These are phyloP conservation scores for Lamellibrachia columna DNA, from an alignment of 2,888 invertebrate species.

Conservation along the genomic window DNA sequence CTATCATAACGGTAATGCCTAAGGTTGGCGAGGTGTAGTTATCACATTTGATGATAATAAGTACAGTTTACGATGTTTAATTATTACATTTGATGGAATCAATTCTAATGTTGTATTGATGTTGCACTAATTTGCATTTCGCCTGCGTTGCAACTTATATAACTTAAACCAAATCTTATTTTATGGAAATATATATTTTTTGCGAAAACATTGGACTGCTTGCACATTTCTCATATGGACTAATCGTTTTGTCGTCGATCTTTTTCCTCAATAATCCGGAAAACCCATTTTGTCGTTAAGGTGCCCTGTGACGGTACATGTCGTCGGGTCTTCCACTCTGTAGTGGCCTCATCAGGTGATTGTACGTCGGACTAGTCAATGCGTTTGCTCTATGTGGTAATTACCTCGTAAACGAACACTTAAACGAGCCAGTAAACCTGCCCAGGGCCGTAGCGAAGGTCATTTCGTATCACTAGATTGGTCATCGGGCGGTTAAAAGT, in stretches of 20 bases:
- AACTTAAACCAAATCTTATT: too few species aligned
- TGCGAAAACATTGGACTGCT: background rate
- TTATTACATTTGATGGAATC: background rate
- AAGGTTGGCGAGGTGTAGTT: background rate
- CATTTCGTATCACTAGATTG: background rate
- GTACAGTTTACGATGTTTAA: too few species aligned
- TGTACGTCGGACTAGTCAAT: background rate
- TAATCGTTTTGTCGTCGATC: background rate
- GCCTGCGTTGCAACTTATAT: too few species aligned
- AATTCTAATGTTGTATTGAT: too few species aligned
- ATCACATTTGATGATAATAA: background rate
- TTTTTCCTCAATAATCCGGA: background rate
- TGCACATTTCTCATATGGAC: background rate
- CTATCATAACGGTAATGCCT: background rate
- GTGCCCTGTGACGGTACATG: background rate
- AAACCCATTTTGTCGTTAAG: background rate
- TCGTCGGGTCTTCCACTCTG: background rate
- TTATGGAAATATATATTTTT: too few species aligned
- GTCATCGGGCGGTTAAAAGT: background rate
- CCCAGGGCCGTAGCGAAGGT: background rate
- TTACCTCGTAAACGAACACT: slow-evolving; percentile 9
- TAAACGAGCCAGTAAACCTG: background rate
- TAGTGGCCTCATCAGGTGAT: background rate
- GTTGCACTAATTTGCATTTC: too few species aligned
- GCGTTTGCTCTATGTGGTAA: slow-evolving; percentile 4